Base-by-base conservation (phyloP, 2,888 invertebrate genomes). In the Lasioglossum calceatum region DNA sequence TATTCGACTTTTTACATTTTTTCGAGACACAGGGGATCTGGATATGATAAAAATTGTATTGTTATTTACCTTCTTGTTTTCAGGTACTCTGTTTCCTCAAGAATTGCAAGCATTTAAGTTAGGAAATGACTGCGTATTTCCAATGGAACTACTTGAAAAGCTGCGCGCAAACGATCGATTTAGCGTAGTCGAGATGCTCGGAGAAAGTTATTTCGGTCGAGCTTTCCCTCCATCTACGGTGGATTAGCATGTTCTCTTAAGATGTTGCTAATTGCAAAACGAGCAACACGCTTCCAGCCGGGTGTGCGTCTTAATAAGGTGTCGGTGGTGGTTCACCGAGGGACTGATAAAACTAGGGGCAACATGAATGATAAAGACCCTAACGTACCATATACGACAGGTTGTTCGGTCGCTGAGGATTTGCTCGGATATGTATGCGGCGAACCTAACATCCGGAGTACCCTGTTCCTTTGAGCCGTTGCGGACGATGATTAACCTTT, bases 391-490 rank as follows among this genome's bases (percentile, higher is more conserved):
- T 27, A 27, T 27, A 79, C 64, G 79, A 74, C 87, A 74, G 70
- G 67, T 67, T 77, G 71, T 81, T 87, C 79, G 73, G 79, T 73
- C 47, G 81, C 61, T 32, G 83, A 87, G 79, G 87, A 82, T 87
- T 85, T 64, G 67, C 70, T 70, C 73, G 73, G 67, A 58, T 82
- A 77, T 67, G 82, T 74, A 64, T 74, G 73, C 79, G 77, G 76
- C 78, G 77, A 61, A 50, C 73, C 83, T 61, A 58, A 67, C 61
- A 44, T 77, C 81, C 79, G 39, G 23, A 54, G 73, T 61, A 80
- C 76, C 54, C 87, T 77, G 76, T 73, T 78, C 72, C 80, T 70
- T 70, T 74, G 70, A 10, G 23, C 73, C 44, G 64, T 47, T 74
- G 39, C 58, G 64, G 70, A 50, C 73, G 58, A 76, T 32, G 75